Percentiles rank a stretch among this genome's conserved stretches.
phyloP scores from a whole-genome alignment of 2,888 invertebrate species.

The Ganaspis brasiliensis region DNA sequence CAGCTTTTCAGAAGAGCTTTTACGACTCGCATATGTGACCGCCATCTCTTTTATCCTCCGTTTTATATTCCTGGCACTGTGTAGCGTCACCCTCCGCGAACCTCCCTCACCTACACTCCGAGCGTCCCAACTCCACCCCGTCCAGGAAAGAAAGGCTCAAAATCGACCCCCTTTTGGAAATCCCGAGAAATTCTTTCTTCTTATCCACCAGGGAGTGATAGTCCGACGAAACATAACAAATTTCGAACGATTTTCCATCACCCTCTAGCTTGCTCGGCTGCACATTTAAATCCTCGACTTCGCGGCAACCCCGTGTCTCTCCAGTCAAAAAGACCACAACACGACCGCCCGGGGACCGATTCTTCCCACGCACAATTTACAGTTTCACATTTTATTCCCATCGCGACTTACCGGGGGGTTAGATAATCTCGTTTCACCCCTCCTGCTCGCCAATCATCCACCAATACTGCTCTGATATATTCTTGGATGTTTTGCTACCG shows the following conservation, averaged over 20 bases:
- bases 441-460: slow-evolving; percentile 66
- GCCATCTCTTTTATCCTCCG: slow-evolving; percentile 71
- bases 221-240: slow-evolving; percentile 77
- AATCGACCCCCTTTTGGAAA: slow-evolving; percentile 55
- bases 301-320: slow-evolving; percentile 64
- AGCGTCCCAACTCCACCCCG: slow-evolving; percentile 21
- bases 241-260: slow-evolving; percentile 65
- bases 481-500: neutral
- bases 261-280: slow-evolving; percentile 68
- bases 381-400: slow-evolving; percentile 80
- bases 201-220: slow-evolving; percentile 79
- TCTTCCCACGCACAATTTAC: slow-evolving; percentile 80
- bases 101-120: slow-evolving; percentile 49
- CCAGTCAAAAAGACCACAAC: slow-evolving; percentile 56
- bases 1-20: slow-evolving; percentile 71
- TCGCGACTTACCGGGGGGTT: slow-evolving; percentile 71
- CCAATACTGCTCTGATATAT: slow-evolving; percentile 47
- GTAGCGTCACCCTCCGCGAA: slow-evolving; percentile 60
- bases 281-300: slow-evolving; percentile 78
- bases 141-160: slow-evolving; percentile 43
- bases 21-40: slow-evolving; percentile 75
- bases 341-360: slow-evolving; percentile 76
- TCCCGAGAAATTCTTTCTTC: slow-evolving; percentile 74
- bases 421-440: slow-evolving; percentile 74
- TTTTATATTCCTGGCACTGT: slow-evolving; percentile 76